Percentiles rank a stretch among this genome's conserved stretches.
Conservation (phyloP, 2,888 invertebrate genomes). For the Athrips mouffetella region DNA sequence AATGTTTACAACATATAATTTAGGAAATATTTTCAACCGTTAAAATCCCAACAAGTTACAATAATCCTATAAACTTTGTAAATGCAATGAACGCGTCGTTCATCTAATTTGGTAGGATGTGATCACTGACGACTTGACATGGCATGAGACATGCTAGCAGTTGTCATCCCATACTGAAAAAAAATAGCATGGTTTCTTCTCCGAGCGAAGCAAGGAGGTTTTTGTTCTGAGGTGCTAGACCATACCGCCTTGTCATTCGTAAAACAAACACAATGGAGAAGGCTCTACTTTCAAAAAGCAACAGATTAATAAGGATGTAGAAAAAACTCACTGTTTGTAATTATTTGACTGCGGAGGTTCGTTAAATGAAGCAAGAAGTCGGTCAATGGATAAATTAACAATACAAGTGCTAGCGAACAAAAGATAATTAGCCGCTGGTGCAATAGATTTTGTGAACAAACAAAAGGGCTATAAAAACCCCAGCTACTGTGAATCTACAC, state of each 20-base stretch:
- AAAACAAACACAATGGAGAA: conserved; percentile 2
- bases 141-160: too few species aligned
- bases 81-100: too few species aligned
- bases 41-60: too few species aligned
- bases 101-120: too few species aligned
- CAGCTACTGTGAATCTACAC: background rate
- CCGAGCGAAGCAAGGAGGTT: too few species aligned
- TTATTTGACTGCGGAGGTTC: conserved; percentile 14
- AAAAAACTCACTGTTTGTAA: conserved; percentile 16
- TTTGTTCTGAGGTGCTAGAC: too few species aligned
- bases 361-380: conserved; percentile 43
- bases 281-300: background rate
- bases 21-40: too few species aligned
- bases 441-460: conserved; percentile 33
- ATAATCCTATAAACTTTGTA: too few species aligned
- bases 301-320: conserved; percentile 10
- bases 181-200: too few species aligned
- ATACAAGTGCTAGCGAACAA: conserved; percentile 46
- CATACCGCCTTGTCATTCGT: background rate
- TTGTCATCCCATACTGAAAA: too few species aligned
- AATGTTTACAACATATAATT: too few species aligned
- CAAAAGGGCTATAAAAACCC: conserved; percentile 27
- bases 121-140: too few species aligned
- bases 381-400: conserved; percentile 57
- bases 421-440: conserved; percentile 51